Conservation (phyloP, 2,797 vertebrate species). For the Aphelocoma californica region DNA sequence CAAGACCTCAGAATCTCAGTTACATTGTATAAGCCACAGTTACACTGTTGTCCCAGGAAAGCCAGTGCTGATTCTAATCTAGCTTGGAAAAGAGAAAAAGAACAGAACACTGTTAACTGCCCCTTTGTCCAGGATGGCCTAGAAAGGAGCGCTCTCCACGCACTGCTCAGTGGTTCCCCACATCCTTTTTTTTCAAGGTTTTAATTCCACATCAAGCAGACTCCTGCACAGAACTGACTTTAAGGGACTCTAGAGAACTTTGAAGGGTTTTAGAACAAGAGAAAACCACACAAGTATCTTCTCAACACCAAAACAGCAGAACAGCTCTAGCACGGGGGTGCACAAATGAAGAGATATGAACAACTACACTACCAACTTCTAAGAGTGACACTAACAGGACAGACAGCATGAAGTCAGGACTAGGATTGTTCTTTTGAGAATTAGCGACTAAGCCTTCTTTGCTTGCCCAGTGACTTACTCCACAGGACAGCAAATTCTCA, state of each 20-base stretch:
- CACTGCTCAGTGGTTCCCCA: neutral
- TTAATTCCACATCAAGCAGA: neutral
- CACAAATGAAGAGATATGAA: neutral
- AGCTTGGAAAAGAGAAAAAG: neutral
- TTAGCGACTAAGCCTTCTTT: neutral
- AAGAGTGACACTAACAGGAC: neutral
- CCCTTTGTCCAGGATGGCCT: neutral
- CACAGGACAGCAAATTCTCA: neutral
- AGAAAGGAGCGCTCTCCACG: neutral
- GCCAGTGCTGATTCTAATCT: neutral
- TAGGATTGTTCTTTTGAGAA: neutral
- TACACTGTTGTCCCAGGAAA: neutral
- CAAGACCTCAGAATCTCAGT: neutral
- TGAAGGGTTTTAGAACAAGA: neutral
- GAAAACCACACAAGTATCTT: neutral
- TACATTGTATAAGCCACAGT: neutral
- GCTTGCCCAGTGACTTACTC: neutral
- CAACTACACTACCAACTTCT: neutral
- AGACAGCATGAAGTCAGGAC: neutral
- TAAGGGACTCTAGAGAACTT: neutral
- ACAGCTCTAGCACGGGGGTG: neutral
- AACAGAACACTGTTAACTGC: neutral
- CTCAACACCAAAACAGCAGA: neutral
- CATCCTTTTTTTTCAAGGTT: neutral
- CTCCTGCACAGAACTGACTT: neutral